phyloP scores from a whole-genome alignment of 2,888 invertebrate genomes.

The Cabera pusaria region DNA sequence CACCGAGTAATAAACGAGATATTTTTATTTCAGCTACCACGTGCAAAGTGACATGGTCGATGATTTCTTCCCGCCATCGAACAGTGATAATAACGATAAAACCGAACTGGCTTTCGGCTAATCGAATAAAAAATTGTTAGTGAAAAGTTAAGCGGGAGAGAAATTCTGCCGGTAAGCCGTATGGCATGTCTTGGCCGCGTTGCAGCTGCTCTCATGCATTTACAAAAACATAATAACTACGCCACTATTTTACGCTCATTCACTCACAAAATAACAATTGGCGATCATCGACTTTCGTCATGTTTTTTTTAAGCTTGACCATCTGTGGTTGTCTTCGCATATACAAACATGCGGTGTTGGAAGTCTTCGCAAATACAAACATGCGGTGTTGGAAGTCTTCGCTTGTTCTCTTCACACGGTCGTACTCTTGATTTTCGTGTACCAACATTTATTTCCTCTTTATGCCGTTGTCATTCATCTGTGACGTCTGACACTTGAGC shows the following conservation, averaged over 20 bases:
- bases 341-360: conserved; percentile 22
- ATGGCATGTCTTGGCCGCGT: conserved; percentile 67
- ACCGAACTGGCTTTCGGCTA: conserved; percentile 39
- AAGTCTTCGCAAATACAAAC: too few relatives aligned
- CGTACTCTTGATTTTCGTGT: too few relatives aligned
- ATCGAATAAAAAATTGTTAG: conserved; percentile 49
- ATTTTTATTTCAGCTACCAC: conserved; percentile 93
- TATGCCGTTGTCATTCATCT: too few relatives aligned
- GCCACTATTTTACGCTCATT: conserved; percentile 40
- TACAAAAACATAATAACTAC: conserved; percentile 38
- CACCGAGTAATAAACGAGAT: conserved; percentile 43
- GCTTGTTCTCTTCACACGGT: conserved; percentile 14
- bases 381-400: conserved; percentile 22
- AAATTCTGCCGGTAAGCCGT: conserved; percentile 70
- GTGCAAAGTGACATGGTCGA: conserved; percentile 96
- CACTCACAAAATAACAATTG: conserved; percentile 39
- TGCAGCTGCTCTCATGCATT: conserved; percentile 44
- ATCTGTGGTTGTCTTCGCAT: conserved; percentile 33
- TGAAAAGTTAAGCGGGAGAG: conserved; percentile 44
- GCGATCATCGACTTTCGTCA: conserved; percentile 72
- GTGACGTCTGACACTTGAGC: too few relatives aligned
- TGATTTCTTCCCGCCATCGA: conserved; percentile 91
- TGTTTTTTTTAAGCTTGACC: conserved; percentile 39
- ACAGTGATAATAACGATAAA: conserved; percentile 66
- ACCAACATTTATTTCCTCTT: too few relatives aligned